Percentiles rank a stretch among this genome's conserved stretches.
Evolutionary conservation across 2,888 invertebrate genomes (phyloP).

Genomic region (Saturnia pavonia): DNA sequence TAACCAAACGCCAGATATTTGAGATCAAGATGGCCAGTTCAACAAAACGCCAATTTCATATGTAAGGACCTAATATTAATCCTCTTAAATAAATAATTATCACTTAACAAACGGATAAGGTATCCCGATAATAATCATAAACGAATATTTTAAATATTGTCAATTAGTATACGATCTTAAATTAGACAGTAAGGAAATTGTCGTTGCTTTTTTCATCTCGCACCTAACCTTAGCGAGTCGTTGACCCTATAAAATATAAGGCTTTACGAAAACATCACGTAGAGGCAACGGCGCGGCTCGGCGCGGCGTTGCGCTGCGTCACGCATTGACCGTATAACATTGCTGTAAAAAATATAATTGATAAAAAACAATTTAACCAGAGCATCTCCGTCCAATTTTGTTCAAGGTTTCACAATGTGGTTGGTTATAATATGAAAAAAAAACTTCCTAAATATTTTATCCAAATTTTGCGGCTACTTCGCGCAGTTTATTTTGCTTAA

Average conservation of each 20-base stretch:
- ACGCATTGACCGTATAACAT: slow-evolving; percentile 43
- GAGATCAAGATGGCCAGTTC: too few species aligned
- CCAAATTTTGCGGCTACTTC: not conserved
- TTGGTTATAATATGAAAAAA: slow-evolving; percentile 1
- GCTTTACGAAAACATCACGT: slow-evolving; percentile 58
- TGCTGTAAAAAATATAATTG: slow-evolving; percentile 23
- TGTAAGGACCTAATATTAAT: too few species aligned
- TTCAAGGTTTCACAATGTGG: slow-evolving; percentile 11
- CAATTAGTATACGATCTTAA: slow-evolving; percentile 68
- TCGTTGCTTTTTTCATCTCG: slow-evolving; percentile 49
- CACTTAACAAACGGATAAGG: not conserved
- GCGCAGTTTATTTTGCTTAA: not conserved
- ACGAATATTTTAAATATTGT: slow-evolving; percentile 46
- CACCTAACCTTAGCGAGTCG: slow-evolving; percentile 65
- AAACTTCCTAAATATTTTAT: not conserved
- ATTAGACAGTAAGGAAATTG: slow-evolving; percentile 67
- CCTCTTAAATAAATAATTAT: not conserved
- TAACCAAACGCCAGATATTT: too few species aligned
- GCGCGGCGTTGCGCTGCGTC: slow-evolving; percentile 40
- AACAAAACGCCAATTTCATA: too few species aligned
- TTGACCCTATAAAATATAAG: slow-evolving; percentile 58
- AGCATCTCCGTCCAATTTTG: slow-evolving; percentile 21
- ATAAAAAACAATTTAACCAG: slow-evolving; percentile 22
- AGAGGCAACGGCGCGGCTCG: slow-evolving; percentile 49
- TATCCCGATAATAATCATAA: not conserved